Percentiles rank a stretch among this genome's conserved stretches.
phyloP scores from a whole-genome alignment of 1,140 invertebrate genomes.

The Hyphantria cunea region DNA sequence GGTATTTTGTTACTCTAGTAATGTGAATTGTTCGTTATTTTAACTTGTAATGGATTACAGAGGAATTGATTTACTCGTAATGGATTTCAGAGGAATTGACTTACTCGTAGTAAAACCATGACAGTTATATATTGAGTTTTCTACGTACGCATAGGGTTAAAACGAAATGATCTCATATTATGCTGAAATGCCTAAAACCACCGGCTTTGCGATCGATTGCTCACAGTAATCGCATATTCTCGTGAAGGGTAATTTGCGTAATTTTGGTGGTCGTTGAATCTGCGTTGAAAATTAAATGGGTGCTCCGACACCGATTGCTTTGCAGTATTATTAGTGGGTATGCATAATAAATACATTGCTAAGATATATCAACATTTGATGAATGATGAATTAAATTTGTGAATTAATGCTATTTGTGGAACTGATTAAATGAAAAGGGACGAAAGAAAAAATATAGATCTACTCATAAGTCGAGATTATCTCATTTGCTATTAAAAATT shows the following conservation, averaged over 20 bases:
- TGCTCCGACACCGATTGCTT: neutral
- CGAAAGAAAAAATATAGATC: too few relatives aligned
- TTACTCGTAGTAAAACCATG: neutral
- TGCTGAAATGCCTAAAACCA: neutral
- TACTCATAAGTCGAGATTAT: too few relatives aligned
- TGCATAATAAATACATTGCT: too few relatives aligned
- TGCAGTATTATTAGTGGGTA: too few relatives aligned
- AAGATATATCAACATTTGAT: too few relatives aligned
- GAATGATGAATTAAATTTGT: too few relatives aligned
- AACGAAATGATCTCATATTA: neutral
- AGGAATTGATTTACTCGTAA: neutral
- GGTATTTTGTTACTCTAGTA: slow-evolving; percentile 12
- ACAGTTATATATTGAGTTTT: too few relatives aligned
- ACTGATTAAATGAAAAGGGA: too few relatives aligned
- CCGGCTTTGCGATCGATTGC: neutral
- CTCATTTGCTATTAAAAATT: too few relatives aligned
- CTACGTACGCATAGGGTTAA: neutral
- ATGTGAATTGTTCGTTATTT: slow-evolving; percentile 14
- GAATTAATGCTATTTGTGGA: too few relatives aligned
- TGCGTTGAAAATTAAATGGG: neutral
- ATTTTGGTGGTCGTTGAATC: neutral
- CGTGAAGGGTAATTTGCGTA: slow-evolving; percentile 1
- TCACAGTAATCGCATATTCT: neutral
- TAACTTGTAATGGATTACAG: neutral
- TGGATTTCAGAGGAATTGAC: neutral